Evolutionary conservation across 2,888 invertebrate species (phyloP), one percentile per base, ranked within the genome.

Genomic region (Tiphia femorata): DNA sequence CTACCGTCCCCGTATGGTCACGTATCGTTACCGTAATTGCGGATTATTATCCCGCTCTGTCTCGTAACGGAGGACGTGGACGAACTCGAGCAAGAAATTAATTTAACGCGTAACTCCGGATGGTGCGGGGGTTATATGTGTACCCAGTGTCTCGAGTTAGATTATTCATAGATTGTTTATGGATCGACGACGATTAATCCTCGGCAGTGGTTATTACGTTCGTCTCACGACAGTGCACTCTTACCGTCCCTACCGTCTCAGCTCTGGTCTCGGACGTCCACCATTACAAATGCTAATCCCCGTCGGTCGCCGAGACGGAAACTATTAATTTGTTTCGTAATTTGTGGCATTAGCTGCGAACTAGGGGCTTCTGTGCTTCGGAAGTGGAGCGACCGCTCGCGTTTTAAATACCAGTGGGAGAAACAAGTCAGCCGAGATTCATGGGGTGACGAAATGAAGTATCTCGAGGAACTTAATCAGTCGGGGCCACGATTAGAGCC

Each of bases 21-120:
- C 30, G 17, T 35, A 49, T 55, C 38, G 58, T 62, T 58, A 60
- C 41, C 57, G n/a, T 52, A 48, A 62, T 62, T 48, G 50, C 50
- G 30, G 29, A 49, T 42, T 30, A 44, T 47, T 47, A 54, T 16
- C 35, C 14, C 35, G 42, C 35, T 8, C 43, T 40, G 19, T 3
- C 2, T 21, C 6, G 12, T 20, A 40, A 7, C 19, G 14, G 44
- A 25, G 29, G n/a, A 30, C 10, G n/a, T 23, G 21, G 8, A 23
- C 23, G 25, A 50, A 43, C 46, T 17, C 23, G 27, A 23, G 19
- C 30, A 33, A 55, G 47, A 33, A 20, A 43, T 42, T 63, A 48
- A 51, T 48, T 51, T 50, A 35, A 23, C 38, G 14, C 33, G 33
- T 14, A 33, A n/a, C n/a, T n/a, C n/a, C n/a, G n/a, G n/a, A n/a